These are phyloP conservation scores for Cybosia mesomella DNA, from an alignment of 2,888 invertebrate genomes.

Conservation along the genomic window DNA sequence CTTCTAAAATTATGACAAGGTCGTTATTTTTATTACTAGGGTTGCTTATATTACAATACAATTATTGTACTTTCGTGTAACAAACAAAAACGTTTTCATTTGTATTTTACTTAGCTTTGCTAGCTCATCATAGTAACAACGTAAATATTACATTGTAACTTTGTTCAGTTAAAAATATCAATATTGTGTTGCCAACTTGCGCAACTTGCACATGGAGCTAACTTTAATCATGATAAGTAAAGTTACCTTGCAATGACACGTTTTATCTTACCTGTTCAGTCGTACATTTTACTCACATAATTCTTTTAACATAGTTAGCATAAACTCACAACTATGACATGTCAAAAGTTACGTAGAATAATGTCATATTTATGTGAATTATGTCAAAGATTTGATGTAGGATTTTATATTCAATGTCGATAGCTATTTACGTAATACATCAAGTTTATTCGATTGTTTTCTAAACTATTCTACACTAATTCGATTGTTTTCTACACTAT, in stretches of 20 bases:
- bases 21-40: not conserved
- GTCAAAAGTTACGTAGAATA: slow-evolving; percentile 48
- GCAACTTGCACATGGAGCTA: slow-evolving; percentile 22
- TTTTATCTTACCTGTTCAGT: slow-evolving; percentile 25
- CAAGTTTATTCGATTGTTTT: not conserved
- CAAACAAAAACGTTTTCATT: not conserved
- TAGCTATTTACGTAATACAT: not conserved
- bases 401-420: slow-evolving; percentile 20
- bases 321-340: slow-evolving; percentile 36
- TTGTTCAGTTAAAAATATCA: slow-evolving; percentile 9
- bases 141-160: slow-evolving; percentile 7
- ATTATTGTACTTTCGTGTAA: slow-evolving; percentile 1
- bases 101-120: not conserved
- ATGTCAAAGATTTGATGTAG: slow-evolving; percentile 15
- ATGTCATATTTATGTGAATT: slow-evolving; percentile 49
- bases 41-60: not conserved
- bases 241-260: slow-evolving; percentile 40
- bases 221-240: slow-evolving; percentile 41
- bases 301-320: slow-evolving; percentile 34
- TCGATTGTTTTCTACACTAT: too few species aligned
- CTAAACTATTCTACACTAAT: too few species aligned
- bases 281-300: slow-evolving; percentile 25
- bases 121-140: slow-evolving; percentile 2
- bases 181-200: slow-evolving; percentile 24
- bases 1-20: not conserved